Evolutionary conservation across 2,113 vertebrate species (phyloP), one percentile per base, ranked within the genome.

Genomic region (Mesembrinibis cayennensis): DNA sequence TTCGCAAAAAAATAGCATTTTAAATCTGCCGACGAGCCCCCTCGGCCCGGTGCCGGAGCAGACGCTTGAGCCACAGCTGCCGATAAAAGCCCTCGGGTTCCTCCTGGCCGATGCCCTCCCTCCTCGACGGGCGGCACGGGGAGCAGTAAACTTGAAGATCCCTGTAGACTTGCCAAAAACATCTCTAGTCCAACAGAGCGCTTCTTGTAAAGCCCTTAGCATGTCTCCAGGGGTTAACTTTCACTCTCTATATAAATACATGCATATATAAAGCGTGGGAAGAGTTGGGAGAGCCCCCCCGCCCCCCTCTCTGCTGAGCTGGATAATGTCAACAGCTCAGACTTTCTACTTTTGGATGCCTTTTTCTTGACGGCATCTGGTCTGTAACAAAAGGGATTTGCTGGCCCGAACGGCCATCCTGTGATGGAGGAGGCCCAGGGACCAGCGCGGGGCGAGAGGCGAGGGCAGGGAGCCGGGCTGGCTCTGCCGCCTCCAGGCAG

Each of bases 381-480:
- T 66, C 74, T 80, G 34, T 71, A 81, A 77, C 58, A 84, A 65
- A 40, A 40, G 50, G 29, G 52, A 44, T 91, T 70, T 61, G 50
- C 66, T 79, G 36, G 73, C 50, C 62, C 3, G 3, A n/a, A 26
- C 23, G 2, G 18, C 21, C 59, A 20, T 27, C 66, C 66, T 2
- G 1, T 1, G 11, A 61, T 1, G 2, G 32, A 47, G 59, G 52
- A 67, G n/a, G 45, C 45, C n/a, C 45, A 17, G 55, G 36, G 26
- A 27, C 61, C 1, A 6, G 18, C 2, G 8, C 1, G 5, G 44
- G 71, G 50, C 1, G 5, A 34, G 82, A 32, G 1, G 4, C 1
- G 7, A 16, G 34, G 58, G 23, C 67, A 16, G 49, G 21, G 49
- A 63, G 50, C 34, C 3, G 6, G 40, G 40, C 40, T 63, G 76